phyloP scores from a whole-genome alignment of 2,888 invertebrate genomes.

The Dasypolia templi region DNA sequence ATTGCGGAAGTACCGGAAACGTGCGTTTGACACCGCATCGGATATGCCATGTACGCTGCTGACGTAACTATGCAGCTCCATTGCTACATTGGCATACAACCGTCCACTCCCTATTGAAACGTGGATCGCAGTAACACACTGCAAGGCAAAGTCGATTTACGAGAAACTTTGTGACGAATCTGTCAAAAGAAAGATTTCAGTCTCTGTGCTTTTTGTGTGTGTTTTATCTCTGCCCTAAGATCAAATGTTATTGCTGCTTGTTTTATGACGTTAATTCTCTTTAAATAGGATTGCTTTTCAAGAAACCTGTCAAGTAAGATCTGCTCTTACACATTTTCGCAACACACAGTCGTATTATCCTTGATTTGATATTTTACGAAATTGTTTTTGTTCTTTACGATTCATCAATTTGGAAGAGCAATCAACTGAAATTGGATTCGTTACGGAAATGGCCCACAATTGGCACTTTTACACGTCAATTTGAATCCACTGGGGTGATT shows the following conservation, averaged over 20 bases:
- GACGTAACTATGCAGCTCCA: conserved; percentile 63
- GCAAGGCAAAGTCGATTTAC: background rate
- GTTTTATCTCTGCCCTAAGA: conserved; percentile 51
- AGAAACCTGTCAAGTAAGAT: conserved; percentile 58
- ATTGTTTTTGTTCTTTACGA: conserved; percentile 77
- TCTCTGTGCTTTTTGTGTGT: conserved; percentile 32
- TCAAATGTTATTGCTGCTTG: conserved; percentile 61
- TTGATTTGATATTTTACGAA: conserved; percentile 75
- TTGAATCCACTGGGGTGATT: conserved; percentile 70
- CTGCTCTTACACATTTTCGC: conserved; percentile 56
- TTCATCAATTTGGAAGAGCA: conserved; percentile 76
- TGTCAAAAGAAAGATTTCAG: conserved; percentile 33
- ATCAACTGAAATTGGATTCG: conserved; percentile 78
- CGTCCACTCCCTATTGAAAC: conserved; percentile 38
- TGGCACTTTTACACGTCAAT: conserved; percentile 78
- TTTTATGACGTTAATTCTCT: conserved; percentile 65
- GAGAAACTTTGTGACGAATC: conserved; percentile 28
- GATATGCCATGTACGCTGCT: conserved; percentile 65
- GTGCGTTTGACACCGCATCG: conserved; percentile 71
- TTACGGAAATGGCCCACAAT: conserved; percentile 77
- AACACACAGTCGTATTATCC: conserved; percentile 65
- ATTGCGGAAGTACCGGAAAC: conserved; percentile 69
- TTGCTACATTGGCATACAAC: conserved; percentile 26
- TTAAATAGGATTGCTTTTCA: conserved; percentile 62
- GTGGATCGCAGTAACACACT: conserved; percentile 29